These are phyloP conservation scores for Apotomis capreana DNA, from an alignment of 2,888 invertebrate species.

Conservation along the genomic window DNA sequence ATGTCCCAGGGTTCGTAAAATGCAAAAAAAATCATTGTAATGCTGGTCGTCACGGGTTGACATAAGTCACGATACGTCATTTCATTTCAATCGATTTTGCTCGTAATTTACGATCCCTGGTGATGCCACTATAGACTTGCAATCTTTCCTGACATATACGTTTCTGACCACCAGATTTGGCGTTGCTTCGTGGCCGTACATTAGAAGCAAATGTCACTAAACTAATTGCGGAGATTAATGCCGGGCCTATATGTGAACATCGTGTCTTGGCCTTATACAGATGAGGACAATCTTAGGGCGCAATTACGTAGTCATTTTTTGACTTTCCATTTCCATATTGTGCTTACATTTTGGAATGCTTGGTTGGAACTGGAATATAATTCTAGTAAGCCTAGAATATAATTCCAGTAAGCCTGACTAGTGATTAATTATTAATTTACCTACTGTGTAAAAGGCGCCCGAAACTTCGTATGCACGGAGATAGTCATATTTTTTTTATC, in stretches of 20 bases:
- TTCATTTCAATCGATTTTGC: no score
- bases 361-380: not conserved
- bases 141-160: not conserved
- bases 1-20: no score
- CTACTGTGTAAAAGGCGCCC: not conserved
- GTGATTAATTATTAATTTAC: not conserved
- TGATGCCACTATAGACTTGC: not conserved
- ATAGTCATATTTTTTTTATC: no score
- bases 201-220: constrained; percentile 30
- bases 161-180: constrained; percentile 24
- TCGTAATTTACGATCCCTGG: no score
- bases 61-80: no score
- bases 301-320: constrained; percentile 37
- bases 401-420: no score
- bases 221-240: constrained; percentile 33
- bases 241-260: constrained; percentile 51
- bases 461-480: no score
- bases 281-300: constrained; percentile 38
- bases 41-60: no score
- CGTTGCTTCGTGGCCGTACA: constrained; percentile 14
- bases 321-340: constrained; percentile 34
- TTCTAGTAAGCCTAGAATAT: no score
- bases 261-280: constrained; percentile 52
- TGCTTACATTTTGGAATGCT: not conserved
- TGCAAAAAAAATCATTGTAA: no score